phyloP scores from a whole-genome alignment of 35 echinoderm and acorn worm species.

The Amphiura filiformis region DNA sequence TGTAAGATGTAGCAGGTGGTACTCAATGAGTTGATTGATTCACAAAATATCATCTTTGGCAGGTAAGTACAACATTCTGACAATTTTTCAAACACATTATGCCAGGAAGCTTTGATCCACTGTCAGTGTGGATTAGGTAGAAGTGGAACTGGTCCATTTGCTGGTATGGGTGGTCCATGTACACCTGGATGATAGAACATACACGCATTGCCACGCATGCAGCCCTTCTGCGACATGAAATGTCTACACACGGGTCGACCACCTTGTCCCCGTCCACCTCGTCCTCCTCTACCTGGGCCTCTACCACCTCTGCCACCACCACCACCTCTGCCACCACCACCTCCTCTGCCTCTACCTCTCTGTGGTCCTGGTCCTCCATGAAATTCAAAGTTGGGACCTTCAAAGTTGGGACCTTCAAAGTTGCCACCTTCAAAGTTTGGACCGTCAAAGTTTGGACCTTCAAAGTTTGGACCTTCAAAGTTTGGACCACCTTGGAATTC shows the following conservation, averaged over 20 bases:
- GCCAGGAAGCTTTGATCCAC: neutral
- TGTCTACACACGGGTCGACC: slow-evolving; percentile 62
- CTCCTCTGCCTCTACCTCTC: neutral
- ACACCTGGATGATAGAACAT: slow-evolving; percentile 82
- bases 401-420: neutral
- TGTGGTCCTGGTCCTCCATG: neutral
- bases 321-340: slow-evolving; percentile 1
- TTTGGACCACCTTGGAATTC: slow-evolving; percentile 6
- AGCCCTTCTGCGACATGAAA: slow-evolving; percentile 69
- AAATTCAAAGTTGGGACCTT: neutral
- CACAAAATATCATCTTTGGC: slow-evolving; percentile 2
- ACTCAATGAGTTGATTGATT: too few relatives aligned
- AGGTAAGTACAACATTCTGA: neutral
- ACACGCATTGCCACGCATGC: slow-evolving; percentile 57
- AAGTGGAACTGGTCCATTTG: neutral
- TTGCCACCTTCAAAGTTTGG: neutral
- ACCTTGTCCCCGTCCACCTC: neutral
- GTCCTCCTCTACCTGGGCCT: slow-evolving; percentile 24
- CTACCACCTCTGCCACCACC: slow-evolving; percentile 20
- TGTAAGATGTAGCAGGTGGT: too few relatives aligned
- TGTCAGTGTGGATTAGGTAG: neutral
- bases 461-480: neutral
- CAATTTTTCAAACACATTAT: neutral
- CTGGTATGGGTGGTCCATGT: slow-evolving; percentile 57
- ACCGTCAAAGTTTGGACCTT: neutral